These are phyloP conservation scores for Drosophila aff. DNA, from an alignment of 1,140 invertebrate species.

Conservation along the genomic window DNA sequence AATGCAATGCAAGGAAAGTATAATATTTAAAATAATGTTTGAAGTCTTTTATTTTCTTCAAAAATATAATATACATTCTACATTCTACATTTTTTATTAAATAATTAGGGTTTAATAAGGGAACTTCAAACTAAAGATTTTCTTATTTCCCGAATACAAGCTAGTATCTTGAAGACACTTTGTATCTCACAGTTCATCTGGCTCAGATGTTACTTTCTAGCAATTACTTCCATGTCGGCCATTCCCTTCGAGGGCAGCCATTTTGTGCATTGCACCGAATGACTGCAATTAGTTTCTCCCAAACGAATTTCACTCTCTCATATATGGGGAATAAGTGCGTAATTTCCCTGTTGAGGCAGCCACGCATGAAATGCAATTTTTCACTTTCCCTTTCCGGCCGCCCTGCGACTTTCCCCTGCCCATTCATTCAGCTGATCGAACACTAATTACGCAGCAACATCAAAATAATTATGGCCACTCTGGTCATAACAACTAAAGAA, in stretches of 20 bases:
- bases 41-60: neutral
- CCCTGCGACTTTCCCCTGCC: neutral
- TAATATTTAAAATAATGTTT: neutral
- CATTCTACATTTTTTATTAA: too few relatives aligned
- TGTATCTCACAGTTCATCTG: conserved; percentile 6
- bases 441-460: conserved; percentile 83
- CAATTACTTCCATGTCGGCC: neutral
- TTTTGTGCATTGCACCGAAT: conserved; percentile 52
- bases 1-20: neutral
- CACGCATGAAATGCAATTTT: conserved; percentile 79
- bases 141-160: neutral
- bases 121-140: neutral
- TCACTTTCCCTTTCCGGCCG: conserved; percentile 74
- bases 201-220: neutral
- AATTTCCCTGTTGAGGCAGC: conserved; percentile 72
- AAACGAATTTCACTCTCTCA: conserved; percentile 65
- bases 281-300: conserved; percentile 58
- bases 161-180: neutral
- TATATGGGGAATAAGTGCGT: conserved; percentile 64
- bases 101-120: too few relatives aligned
- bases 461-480: conserved; percentile 82
- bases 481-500: conserved; percentile 73
- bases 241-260: conserved; percentile 15
- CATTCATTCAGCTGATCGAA: conserved; percentile 62
- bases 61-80: neutral